Evolutionary conservation across 2,888 invertebrate genomes (phyloP).

Genomic region (Hydraecia micacea): DNA sequence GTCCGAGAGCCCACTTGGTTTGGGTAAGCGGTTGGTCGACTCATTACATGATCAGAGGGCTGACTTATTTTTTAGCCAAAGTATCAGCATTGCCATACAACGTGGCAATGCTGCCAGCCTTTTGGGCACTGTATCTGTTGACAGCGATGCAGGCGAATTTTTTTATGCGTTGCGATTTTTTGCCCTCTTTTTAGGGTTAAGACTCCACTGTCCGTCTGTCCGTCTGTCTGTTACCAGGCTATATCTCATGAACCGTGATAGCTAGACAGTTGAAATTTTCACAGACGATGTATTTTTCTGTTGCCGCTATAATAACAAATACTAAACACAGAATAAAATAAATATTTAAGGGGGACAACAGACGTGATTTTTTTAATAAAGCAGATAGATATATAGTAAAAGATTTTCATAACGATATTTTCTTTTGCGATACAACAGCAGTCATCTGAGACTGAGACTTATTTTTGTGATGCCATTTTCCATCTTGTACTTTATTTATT

Average conservation of each 20-base stretch:
- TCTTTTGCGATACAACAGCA: neutral
- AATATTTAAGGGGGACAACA: too few relatives aligned
- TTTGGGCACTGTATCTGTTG: too few relatives aligned
- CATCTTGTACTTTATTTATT: neutral
- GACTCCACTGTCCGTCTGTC: too few relatives aligned
- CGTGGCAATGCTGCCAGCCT: neutral
- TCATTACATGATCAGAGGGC: neutral
- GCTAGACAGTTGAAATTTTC: too few relatives aligned
- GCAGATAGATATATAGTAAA: too few relatives aligned
- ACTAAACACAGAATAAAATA: too few relatives aligned
- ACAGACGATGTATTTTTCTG: too few relatives aligned
- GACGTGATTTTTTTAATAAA: too few relatives aligned
- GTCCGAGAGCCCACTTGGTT: neutral
- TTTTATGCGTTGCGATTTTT: neutral
- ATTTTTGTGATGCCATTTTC: neutral
- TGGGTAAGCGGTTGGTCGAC: neutral
- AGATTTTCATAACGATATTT: neutral
- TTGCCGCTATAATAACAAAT: too few relatives aligned
- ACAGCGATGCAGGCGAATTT: neutral
- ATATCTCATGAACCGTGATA: too few relatives aligned
- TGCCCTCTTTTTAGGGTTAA: too few relatives aligned
- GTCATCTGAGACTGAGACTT: neutral
- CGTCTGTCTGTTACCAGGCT: too few relatives aligned
- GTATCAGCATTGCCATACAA: neutral
- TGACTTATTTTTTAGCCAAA: neutral